Conservation (phyloP, 2,113 vertebrate genomes). For the Daboia siamensis region DNA sequence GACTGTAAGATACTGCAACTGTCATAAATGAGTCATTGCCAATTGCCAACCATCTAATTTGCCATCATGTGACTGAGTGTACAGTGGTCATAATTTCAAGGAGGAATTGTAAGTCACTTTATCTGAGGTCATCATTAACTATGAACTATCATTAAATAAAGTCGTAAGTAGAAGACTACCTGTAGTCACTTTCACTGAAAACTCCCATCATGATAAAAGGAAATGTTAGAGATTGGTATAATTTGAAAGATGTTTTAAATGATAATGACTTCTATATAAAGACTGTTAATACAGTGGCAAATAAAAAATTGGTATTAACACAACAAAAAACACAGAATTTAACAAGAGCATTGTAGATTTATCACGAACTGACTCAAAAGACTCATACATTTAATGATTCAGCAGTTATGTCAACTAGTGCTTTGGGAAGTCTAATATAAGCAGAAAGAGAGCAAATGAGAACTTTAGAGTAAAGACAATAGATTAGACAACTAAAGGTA, state of each 20-base stretch:
- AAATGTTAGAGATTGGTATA: slow-evolving; percentile 15
- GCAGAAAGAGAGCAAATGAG: slow-evolving; percentile 24
- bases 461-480: slow-evolving; percentile 20
- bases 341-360: slow-evolving; percentile 16
- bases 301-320: slow-evolving; percentile 23
- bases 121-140: background rate
- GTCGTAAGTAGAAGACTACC: background rate
- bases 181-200: slow-evolving; percentile 16
- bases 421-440: slow-evolving; percentile 29
- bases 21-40: background rate
- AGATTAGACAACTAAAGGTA: background rate
- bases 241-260: slow-evolving; percentile 47
- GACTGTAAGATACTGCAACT: background rate
- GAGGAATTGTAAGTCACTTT: background rate
- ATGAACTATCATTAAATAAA: background rate
- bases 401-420: slow-evolving; percentile 24
- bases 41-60: background rate
- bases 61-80: background rate
- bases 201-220: slow-evolving; percentile 43
- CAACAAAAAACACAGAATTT: slow-evolving; percentile 30
- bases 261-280: slow-evolving; percentile 38
- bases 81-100: background rate
- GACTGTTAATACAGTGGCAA: slow-evolving; percentile 12
- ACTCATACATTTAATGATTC: slow-evolving; percentile 27
- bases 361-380: slow-evolving; percentile 31